A percentile compares a stretch with the other conserved stretches of the same genome.
phyloP scores from a whole-genome alignment of 2,888 invertebrate species.

The Parthenolecanium corni region DNA sequence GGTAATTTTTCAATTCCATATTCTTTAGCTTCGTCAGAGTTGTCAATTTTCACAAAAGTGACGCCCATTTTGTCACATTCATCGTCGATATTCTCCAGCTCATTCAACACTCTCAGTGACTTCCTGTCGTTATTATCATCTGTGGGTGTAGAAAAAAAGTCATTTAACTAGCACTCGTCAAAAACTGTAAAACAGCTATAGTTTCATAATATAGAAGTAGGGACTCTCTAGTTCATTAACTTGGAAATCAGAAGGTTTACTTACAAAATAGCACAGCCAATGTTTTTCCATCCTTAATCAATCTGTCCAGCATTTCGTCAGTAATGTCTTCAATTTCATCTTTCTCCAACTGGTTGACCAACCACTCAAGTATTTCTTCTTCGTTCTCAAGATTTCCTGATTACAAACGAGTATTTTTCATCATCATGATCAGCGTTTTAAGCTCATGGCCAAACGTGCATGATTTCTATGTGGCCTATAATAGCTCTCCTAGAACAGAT shows the following conservation, averaged over 20 bases:
- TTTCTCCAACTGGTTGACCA: constrained; percentile 72
- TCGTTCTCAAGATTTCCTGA: constrained; percentile 73
- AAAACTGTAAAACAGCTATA: too few relatives aligned
- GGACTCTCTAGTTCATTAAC: too few relatives aligned
- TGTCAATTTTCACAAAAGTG: constrained; percentile 85
- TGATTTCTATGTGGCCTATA: background rate
- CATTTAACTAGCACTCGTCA: background rate
- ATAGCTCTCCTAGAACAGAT: background rate
- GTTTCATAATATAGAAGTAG: too few relatives aligned
- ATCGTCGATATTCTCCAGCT: constrained; percentile 86
- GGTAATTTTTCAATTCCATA: constrained; percentile 85
- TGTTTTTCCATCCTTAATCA: constrained; percentile 77
- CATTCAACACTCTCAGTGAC: constrained; percentile 71
- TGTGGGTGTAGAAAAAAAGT: too few relatives aligned
- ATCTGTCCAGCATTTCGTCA: constrained; percentile 82
- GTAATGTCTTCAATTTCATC: constrained; percentile 93
- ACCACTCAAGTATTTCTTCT: constrained; percentile 78
- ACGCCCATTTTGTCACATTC: constrained; percentile 81
- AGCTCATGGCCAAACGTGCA: background rate
- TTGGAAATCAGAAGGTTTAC: constrained; percentile 39
- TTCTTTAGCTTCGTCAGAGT: constrained; percentile 77
- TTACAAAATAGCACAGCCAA: constrained; percentile 84
- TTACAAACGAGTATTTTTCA: constrained; percentile 28
- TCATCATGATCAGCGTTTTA: background rate
- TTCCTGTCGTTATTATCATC: constrained; percentile 82